These are phyloP conservation scores for Rotaria sp. DNA, from an alignment of 2,888 invertebrate species.

Conservation along the genomic window DNA sequence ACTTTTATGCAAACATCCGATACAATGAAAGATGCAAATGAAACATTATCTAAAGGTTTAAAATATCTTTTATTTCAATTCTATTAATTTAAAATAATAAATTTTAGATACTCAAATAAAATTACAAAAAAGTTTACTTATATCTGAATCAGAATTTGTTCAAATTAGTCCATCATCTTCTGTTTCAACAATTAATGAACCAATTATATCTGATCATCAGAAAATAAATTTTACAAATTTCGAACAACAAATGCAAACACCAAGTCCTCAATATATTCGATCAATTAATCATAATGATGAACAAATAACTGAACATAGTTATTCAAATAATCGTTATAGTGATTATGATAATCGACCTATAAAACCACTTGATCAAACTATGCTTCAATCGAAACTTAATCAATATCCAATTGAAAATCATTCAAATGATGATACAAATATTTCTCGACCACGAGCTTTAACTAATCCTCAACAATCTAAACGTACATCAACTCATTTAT, in stretches of 20 bases:
- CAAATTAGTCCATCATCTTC: background rate
- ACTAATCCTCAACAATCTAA: background rate
- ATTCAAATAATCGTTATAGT: constrained; percentile 45
- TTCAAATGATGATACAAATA: background rate
- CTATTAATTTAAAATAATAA: background rate
- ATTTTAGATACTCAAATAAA: background rate
- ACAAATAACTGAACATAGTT: background rate
- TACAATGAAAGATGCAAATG: constrained; percentile 2
- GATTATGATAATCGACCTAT: constrained; percentile 47
- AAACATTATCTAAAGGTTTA: background rate
- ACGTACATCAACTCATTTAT: background rate
- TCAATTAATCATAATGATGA: background rate
- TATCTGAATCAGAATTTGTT: constrained; percentile 14
- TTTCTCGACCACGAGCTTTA: background rate
- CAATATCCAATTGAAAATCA: constrained; percentile 26
- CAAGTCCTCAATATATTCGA: background rate
- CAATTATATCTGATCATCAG: background rate
- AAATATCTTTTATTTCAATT: too few species aligned
- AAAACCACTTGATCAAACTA: constrained; percentile 45
- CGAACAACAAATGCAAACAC: background rate
- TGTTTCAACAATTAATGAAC: background rate
- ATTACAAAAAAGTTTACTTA: background rate
- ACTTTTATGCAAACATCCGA: background rate
- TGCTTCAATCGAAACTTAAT: constrained; percentile 33
- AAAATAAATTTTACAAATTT: background rate